phyloP scores from a whole-genome alignment of 2,113 vertebrate species.

The Semicossyphus pulcher region DNA sequence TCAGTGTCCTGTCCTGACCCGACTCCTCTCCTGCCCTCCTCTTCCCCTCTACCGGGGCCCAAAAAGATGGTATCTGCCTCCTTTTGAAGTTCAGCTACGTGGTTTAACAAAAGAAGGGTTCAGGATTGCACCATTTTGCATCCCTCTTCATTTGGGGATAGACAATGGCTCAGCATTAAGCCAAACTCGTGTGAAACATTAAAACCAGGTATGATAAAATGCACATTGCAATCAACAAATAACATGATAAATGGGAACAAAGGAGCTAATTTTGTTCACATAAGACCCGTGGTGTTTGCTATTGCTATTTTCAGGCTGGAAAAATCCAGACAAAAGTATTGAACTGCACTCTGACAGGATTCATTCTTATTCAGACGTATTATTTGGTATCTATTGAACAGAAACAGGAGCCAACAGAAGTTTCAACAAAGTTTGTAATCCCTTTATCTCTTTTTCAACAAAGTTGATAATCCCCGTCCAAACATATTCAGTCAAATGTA shows the following conservation, averaged over 20 bases:
- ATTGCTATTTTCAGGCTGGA: not conserved
- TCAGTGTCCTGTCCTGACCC: conserved; percentile 24
- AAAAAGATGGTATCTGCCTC: not conserved
- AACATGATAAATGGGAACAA: too few species aligned
- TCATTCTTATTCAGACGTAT: conserved; percentile 2
- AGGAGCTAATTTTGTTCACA: too few species aligned
- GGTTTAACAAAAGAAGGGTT: not conserved
- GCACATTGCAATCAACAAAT: not conserved
- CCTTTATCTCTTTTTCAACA: conserved; percentile 39
- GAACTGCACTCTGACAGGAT: not conserved
- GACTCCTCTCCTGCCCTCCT: conserved; percentile 22
- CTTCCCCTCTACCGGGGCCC: not conserved
- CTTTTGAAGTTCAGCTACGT: not conserved
- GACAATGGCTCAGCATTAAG: not conserved
- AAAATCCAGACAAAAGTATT: not conserved
- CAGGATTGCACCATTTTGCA: not conserved
- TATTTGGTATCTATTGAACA: conserved; percentile 14
- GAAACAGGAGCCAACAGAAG: conserved; percentile 24
- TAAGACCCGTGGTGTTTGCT: not conserved
- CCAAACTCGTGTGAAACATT: too few species aligned
- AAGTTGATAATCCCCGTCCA: conserved; percentile 32
- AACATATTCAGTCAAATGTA: conserved; percentile 14
- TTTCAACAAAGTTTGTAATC: conserved; percentile 41
- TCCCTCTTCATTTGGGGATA: not conserved
- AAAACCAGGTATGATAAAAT: not conserved